Base-by-base conservation (phyloP, 2,888 invertebrate species). In the Clitarchus hookeri region DNA sequence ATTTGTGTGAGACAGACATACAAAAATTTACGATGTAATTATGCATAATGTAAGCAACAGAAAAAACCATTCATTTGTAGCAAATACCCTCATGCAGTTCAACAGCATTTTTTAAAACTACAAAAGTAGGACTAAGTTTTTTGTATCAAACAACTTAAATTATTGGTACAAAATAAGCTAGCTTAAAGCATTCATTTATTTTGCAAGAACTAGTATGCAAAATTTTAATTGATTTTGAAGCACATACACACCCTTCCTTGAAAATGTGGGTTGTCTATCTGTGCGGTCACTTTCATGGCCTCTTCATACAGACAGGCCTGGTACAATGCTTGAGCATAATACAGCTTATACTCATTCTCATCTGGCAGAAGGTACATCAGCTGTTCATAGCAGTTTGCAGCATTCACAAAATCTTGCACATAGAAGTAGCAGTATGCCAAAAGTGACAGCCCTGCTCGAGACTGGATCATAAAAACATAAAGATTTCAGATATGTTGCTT, bases 361-460 rank as follows among this genome's bases (percentile, higher is more conserved):
- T 98, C 97, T 0, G 99, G 98, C 89, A 96, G 96, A 90, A 98
- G 93, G 88, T 95, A 94, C 0, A 96, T 94, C 86, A 99, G 93
- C 92, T 98, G 98, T 91, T 99, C 99, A 90, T 99, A 99, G 91
- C 98, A 98, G 90, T 96, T 97, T 0, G 98, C 97, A 0, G 99
- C 98, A 92, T 97, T 97, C 27, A 96, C 94, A 91, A 98, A 99
- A 89, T 98, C 98, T 92, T 99, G 97, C 82, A 95, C 95, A 90
- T 98, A 96, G 91, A 97, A 99, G 91, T 98, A 98, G 91, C 98
- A 99, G 91, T 98, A 98, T 0, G 98, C 99, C 83, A 99, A 93
- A 0, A 99, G 94, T 0, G 99, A 99, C 53, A 99, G 92, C 11
- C 98, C 99, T 65, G 98, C 98, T 89, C 99, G 93, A 54, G 98